These are phyloP conservation scores for Triplophysa bombifrons DNA, from an alignment of 2,797 vertebrate genomes.

Conservation along the genomic window DNA sequence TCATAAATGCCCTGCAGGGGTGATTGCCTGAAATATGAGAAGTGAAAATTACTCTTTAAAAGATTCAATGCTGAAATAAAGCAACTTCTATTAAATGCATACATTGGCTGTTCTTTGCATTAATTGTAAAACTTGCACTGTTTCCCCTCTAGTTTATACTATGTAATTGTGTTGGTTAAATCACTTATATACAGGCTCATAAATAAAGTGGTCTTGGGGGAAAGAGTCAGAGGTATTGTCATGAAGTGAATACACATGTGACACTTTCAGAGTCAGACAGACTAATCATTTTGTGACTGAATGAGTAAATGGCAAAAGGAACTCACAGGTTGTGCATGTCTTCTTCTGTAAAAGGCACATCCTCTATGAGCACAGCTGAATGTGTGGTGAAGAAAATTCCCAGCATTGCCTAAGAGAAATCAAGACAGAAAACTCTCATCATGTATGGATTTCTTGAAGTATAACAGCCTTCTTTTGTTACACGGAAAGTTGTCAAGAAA, in stretches of 20 bases:
- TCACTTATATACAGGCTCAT: not conserved
- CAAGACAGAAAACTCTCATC: not conserved
- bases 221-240: not conserved
- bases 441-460: not conserved
- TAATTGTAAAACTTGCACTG: not conserved
- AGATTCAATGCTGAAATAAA: not conserved
- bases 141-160: not conserved
- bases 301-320: slow-evolving; percentile 14
- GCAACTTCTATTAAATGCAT: not conserved
- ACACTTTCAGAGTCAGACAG: slow-evolving; percentile 16
- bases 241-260: slow-evolving; percentile 19
- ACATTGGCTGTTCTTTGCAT: not conserved
- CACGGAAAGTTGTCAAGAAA: not conserved
- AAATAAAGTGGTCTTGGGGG: not conserved
- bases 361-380: slow-evolving; percentile 84
- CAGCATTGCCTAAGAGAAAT: slow-evolving; percentile 75
- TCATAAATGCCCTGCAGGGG: slow-evolving; percentile 68
- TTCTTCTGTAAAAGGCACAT: slow-evolving; percentile 73
- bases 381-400: slow-evolving; percentile 85
- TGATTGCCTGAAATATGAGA: slow-evolving; percentile 59
- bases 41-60: not conserved
- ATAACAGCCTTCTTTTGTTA: no score
- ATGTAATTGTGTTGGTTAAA: not conserved
- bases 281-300: slow-evolving; percentile 4
- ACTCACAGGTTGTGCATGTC: slow-evolving; percentile 71